Evolutionary conservation across 2,888 invertebrate genomes (phyloP).

Genomic region (Orchesella flavescens): DNA sequence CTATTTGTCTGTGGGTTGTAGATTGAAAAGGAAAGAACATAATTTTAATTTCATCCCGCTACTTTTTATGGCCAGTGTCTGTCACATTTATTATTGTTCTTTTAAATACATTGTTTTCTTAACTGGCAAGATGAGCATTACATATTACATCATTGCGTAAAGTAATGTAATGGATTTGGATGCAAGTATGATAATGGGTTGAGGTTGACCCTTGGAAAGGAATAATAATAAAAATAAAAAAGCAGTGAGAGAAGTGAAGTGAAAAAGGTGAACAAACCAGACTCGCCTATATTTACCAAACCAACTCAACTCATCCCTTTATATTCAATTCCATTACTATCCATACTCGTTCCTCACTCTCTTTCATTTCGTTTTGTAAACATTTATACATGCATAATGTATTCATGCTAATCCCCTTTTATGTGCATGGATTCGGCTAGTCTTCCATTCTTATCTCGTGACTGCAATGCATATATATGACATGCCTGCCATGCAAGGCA

Average conservation of each 20-base stretch:
- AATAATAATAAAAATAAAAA: constrained; percentile 16
- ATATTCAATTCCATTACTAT: constrained; percentile 10
- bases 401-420: constrained; percentile 41
- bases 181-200: constrained; percentile 23
- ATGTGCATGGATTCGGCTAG: constrained; percentile 14
- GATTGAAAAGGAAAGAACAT: too few relatives aligned
- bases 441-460: neutral
- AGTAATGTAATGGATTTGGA: neutral
- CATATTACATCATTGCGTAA: neutral
- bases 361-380: neutral
- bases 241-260: too few relatives aligned
- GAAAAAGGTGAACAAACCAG: constrained; percentile 67
- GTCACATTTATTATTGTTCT: neutral
- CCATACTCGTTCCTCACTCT: too few relatives aligned
- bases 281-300: constrained; percentile 69
- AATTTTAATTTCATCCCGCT: too few relatives aligned
- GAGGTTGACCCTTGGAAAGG: constrained; percentile 29
- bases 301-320: constrained; percentile 32
- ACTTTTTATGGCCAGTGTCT: neutral
- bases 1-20: too few relatives aligned
- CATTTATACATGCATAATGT: constrained; percentile 31
- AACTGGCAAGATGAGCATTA: neutral
- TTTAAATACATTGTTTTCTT: neutral
- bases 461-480: neutral
- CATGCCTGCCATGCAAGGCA: neutral